Conservation (phyloP, 2,797 vertebrate genomes). For the Chromis chromis region DNA sequence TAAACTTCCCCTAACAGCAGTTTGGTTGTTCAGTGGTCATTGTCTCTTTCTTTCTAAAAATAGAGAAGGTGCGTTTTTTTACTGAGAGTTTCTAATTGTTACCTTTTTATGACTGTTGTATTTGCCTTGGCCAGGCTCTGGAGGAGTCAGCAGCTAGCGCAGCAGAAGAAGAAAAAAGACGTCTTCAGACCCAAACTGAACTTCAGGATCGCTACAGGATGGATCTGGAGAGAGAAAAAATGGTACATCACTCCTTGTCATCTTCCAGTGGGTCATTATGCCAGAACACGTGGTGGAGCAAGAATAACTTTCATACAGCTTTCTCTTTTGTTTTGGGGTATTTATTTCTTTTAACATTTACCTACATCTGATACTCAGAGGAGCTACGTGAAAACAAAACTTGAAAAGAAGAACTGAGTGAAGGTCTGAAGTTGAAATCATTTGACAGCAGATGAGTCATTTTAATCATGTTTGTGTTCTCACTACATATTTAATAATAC, state of each 20-base stretch:
- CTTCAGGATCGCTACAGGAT: conserved; percentile 92
- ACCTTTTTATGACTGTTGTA: background rate
- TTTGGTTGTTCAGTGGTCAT: background rate
- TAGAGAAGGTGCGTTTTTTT: background rate
- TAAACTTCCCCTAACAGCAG: background rate
- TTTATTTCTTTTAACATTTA: background rate
- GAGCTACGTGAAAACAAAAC: background rate
- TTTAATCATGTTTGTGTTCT: background rate
- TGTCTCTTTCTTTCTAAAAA: background rate
- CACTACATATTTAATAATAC: background rate
- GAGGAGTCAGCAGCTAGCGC: conserved; percentile 91
- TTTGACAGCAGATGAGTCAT: background rate
- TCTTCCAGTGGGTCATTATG: background rate
- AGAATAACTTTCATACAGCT: background rate
- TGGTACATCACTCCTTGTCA: conserved; percentile 75
- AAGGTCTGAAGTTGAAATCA: background rate
- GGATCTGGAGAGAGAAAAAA: conserved; percentile 95
- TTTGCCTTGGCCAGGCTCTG: conserved; percentile 86
- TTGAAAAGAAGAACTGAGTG: too few relatives aligned
- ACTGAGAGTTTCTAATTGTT: background rate
- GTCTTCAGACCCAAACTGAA: conserved; percentile 92
- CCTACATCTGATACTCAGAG: too few relatives aligned
- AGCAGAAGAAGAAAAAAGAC: conserved; percentile 90
- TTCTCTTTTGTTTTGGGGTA: conserved; percentile 11
- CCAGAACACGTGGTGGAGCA: background rate